Conservation (phyloP, 2,888 invertebrate species). For the Dexiosoma caninum region DNA sequence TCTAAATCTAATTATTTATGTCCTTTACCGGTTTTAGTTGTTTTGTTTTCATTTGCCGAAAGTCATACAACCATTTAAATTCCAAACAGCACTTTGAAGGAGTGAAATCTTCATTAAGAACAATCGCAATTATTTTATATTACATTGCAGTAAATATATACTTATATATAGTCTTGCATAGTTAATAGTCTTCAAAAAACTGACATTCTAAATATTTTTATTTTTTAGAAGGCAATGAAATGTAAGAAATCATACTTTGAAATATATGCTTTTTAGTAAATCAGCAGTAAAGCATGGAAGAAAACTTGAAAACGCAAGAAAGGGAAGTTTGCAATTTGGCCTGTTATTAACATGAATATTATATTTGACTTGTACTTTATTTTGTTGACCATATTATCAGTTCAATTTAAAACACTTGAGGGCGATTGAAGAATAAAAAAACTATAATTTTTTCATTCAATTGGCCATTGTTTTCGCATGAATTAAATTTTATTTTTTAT, state of each 20-base stretch:
- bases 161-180: too few relatives aligned
- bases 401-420: slow-evolving; percentile 59
- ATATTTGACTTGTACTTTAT: slow-evolving; percentile 28
- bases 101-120: not conserved
- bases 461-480: slow-evolving; percentile 26
- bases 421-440: slow-evolving; percentile 9
- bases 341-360: slow-evolving; percentile 37
- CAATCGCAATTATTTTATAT: too few relatives aligned
- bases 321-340: slow-evolving; percentile 39
- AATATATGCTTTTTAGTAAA: not conserved
- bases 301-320: not conserved
- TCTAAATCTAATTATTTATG: slow-evolving; percentile 48
- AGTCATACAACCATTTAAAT: not conserved
- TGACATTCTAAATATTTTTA: too few relatives aligned
- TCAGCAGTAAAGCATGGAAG: not conserved
- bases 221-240: too few relatives aligned
- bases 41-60: not conserved
- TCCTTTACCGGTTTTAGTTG: slow-evolving; percentile 44
- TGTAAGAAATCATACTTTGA: not conserved
- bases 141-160: too few relatives aligned
- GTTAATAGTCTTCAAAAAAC: too few relatives aligned
- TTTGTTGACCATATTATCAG: slow-evolving; percentile 54
- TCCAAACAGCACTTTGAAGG: not conserved
- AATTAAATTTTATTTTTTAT: not conserved
- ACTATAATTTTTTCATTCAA: not conserved